These are phyloP conservation scores for Chiloscyllium plagiosum DNA, from an alignment of 2,113 vertebrate species.

Conservation along the genomic window DNA sequence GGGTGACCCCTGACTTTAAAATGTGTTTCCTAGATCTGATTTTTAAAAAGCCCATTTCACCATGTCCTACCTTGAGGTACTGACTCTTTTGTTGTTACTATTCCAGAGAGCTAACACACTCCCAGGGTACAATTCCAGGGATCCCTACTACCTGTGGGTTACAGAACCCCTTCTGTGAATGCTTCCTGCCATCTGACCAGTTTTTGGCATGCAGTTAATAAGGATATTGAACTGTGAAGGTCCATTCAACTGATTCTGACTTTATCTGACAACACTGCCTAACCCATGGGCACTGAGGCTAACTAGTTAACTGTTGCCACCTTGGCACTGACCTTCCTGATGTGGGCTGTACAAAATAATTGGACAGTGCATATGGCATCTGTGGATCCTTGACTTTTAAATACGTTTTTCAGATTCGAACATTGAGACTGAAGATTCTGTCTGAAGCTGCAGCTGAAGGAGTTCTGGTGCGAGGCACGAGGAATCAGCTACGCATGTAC, in stretches of 20 bases:
- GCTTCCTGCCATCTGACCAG: neutral
- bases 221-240: neutral
- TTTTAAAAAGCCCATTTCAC: neutral
- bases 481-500: constrained; percentile 88
- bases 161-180: neutral
- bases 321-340: neutral
- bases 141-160: neutral
- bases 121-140: neutral
- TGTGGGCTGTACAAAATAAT: neutral
- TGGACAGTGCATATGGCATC: neutral
- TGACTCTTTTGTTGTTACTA: neutral
- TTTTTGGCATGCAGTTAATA: neutral
- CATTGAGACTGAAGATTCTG: constrained; percentile 77
- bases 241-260: neutral
- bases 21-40: too few relatives aligned
- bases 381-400: neutral
- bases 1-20: too few relatives aligned
- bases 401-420: constrained; percentile 63
- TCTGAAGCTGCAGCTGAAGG: constrained; percentile 76
- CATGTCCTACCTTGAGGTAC: neutral
- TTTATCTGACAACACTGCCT: neutral
- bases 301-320: neutral
- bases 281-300: neutral
- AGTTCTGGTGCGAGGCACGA: constrained; percentile 63
- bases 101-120: neutral